A percentile compares a stretch with the other conserved stretches of the same genome.
These are phyloP conservation scores for Plestiodon gilberti DNA, from an alignment of 2,113 vertebrate species.

Conservation along the genomic window DNA sequence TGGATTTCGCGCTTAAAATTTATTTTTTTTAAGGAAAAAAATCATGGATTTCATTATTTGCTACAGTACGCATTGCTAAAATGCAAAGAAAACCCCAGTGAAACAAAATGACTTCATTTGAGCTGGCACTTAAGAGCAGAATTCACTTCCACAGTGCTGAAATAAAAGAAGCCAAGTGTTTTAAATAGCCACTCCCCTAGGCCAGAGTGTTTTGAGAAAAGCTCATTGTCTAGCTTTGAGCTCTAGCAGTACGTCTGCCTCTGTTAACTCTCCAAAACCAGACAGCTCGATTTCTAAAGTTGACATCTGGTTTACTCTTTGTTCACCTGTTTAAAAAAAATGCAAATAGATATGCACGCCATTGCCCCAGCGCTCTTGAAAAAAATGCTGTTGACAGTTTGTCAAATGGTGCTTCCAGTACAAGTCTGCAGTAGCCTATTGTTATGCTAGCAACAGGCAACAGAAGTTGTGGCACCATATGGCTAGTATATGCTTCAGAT, in stretches of 20 bases:
- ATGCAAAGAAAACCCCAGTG: constrained; percentile 71
- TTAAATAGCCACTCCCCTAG: constrained; percentile 85
- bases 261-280: constrained; percentile 76
- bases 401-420: constrained; percentile 82
- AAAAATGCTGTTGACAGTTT: constrained; percentile 84
- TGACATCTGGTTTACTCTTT: constrained; percentile 88
- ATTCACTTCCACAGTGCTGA: constrained; percentile 83
- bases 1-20: constrained; percentile 49
- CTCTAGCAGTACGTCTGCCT: constrained; percentile 73
- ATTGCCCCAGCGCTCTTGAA: constrained; percentile 72
- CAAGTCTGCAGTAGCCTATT: constrained; percentile 85
- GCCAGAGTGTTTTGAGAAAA: constrained; percentile 82
- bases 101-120: constrained; percentile 84
- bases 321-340: constrained; percentile 84
- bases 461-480: constrained; percentile 93
- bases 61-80: constrained; percentile 61
- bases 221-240: constrained; percentile 82
- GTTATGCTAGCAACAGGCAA: constrained; percentile 94
- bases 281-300: constrained; percentile 79
- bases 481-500: constrained; percentile 92
- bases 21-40: background rate
- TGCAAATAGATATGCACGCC: constrained; percentile 84
- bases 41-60: constrained; percentile 40
- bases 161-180: constrained; percentile 90
- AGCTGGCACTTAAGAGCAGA: constrained; percentile 79